Base-by-base conservation (phyloP, 2,797 vertebrate genomes). In the Siniperca obscura region DNA sequence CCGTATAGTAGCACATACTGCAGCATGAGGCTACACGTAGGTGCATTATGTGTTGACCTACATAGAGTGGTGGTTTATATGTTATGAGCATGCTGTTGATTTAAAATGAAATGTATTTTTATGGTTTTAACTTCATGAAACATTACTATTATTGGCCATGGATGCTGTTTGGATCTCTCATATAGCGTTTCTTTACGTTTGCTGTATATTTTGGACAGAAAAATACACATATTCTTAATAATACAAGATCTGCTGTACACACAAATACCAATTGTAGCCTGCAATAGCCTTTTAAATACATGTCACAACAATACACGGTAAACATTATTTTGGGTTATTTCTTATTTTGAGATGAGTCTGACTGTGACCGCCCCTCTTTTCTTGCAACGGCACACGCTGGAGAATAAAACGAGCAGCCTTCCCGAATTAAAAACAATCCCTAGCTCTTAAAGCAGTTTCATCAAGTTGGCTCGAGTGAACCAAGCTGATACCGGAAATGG, bases 391-490 rank as follows among this genome's bases (percentile, higher is more conserved):
- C 44, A 73, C 64, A 77, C 56, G 34, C 74, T 5, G 36, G 42
- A 44, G 56, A 5, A 0, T 0, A 89, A 92, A 94, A 86, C 87
- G 67, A 91, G 65, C 87, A 64, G 6, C 62, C 83, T 55, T 71
- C 80, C 62, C 42, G 70, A 87, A 92, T 76, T 91, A 92, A 94
- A 92, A 94, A 95, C 91, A 94, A 95, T 92, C 88, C 88, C 42
- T 14, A 62, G 55, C 84, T 87, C 81, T 46, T 78, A 52, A 82
- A 89, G 78, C 77, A 38, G 40, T 34, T 73, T 59, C 7, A 0
- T 77, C 74, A 91, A 88, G 76, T 5, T 77, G 0, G 4, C n/a
- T 1, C 3, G 0, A 83, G 17, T 76, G 7, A 21, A 30, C 3
- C 2, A 3, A 8, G 7, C 0, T 2, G 3, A 0, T 0, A 56